Percentiles rank a stretch among this genome's conserved stretches.
phyloP scores from a whole-genome alignment of 1,140 invertebrate species.

The Mizuhopecten yessoensis region DNA sequence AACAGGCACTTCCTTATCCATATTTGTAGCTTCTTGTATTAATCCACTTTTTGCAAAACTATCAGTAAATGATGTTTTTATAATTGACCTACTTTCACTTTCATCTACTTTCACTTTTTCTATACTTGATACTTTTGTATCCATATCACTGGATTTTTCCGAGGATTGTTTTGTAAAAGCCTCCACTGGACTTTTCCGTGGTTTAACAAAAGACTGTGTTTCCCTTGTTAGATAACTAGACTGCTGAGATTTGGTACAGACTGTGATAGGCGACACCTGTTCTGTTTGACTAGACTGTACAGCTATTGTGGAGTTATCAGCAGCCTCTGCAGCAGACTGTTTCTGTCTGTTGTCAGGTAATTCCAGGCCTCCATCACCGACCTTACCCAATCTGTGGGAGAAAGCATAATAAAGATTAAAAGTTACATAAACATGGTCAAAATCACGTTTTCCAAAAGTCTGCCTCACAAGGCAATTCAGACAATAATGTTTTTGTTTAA shows the following conservation, averaged over 20 bases:
- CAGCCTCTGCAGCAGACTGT: neutral
- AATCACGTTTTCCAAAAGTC: neutral
- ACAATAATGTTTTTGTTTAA: neutral
- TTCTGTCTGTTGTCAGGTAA: neutral
- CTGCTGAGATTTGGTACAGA: neutral
- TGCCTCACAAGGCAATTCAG: neutral
- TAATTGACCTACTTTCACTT: slow-evolving; percentile 33
- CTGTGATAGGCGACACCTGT: neutral
- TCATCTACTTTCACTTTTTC: slow-evolving; percentile 20
- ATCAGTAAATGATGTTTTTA: neutral
- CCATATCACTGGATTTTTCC: neutral
- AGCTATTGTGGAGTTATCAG: neutral
- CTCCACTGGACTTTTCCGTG: neutral
- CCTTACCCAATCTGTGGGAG: neutral
- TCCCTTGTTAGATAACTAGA: neutral
- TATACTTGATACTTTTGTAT: slow-evolving; percentile 7
- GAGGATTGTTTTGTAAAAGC: neutral
- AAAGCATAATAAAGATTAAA: neutral
- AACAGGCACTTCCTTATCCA: neutral
- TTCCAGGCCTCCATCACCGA: neutral
- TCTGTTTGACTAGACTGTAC: neutral
- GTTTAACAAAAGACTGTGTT: neutral
- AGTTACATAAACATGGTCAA: neutral
- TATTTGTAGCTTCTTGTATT: neutral
- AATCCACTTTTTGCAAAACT: neutral